These are phyloP conservation scores for Pissodes strobi DNA, from an alignment of 1,140 invertebrate species.

Conservation along the genomic window DNA sequence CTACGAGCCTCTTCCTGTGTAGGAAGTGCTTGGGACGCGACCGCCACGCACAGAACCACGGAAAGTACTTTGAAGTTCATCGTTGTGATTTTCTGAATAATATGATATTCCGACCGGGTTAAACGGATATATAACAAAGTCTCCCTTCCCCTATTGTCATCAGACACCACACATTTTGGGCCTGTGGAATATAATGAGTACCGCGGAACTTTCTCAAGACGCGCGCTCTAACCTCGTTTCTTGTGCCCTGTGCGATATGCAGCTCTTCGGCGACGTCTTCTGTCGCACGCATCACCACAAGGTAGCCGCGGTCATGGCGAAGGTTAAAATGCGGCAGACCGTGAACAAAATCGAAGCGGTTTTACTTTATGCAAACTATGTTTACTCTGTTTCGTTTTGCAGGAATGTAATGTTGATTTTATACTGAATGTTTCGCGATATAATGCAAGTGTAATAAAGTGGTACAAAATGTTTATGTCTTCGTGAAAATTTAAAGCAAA, in stretches of 20 bases:
- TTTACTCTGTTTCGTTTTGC: not conserved
- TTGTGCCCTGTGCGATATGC: constrained; percentile 48
- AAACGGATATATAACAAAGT: constrained; percentile 52
- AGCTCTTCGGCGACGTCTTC: constrained; percentile 17
- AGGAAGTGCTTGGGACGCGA: constrained; percentile 64
- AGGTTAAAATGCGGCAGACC: constrained; percentile 23
- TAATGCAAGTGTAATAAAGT: no score
- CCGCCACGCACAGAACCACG: constrained; percentile 60
- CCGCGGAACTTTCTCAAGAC: constrained; percentile 55
- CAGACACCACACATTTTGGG: constrained; percentile 53
- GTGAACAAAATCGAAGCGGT: not conserved
- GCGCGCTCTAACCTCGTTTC: constrained; percentile 52
- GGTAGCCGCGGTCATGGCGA: constrained; percentile 20
- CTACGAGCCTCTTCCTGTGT: constrained; percentile 64
- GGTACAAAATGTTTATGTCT: no score
- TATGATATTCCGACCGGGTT: constrained; percentile 43
- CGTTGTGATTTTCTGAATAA: constrained; percentile 35
- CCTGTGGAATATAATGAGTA: constrained; percentile 54
- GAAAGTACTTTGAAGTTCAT: constrained; percentile 45
- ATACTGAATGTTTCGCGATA: no score
- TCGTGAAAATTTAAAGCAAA: no score
- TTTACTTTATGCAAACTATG: not conserved
- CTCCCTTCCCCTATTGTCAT: constrained; percentile 48
- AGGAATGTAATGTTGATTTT: not conserved
- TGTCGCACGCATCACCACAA: not conserved